Evolutionary conservation across 2,888 invertebrate genomes (phyloP).

Genomic region (Agrochola litura): DNA sequence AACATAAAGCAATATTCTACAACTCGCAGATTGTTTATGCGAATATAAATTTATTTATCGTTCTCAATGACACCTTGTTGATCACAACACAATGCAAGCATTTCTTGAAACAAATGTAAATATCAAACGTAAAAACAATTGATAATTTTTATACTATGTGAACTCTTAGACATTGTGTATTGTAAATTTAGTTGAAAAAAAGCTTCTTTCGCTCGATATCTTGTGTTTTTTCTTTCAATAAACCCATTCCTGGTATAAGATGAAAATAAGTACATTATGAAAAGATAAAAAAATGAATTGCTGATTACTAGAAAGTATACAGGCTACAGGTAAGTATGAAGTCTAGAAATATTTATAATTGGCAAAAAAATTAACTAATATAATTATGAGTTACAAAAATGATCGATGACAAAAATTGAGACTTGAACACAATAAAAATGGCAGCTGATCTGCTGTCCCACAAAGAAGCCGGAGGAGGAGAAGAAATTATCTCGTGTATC

Average conservation of each 20-base stretch:
- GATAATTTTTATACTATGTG: slow-evolving; percentile 80
- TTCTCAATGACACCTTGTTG: slow-evolving; percentile 50
- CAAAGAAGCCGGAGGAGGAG: not conserved
- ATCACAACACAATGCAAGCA: slow-evolving; percentile 58
- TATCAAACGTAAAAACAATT: slow-evolving; percentile 76
- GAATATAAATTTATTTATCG: slow-evolving; percentile 63
- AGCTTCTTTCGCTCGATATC: slow-evolving; percentile 85
- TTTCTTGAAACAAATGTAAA: slow-evolving; percentile 74
- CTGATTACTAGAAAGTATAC: not conserved
- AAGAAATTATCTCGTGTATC: not conserved
- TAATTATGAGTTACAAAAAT: not conserved
- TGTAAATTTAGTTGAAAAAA: slow-evolving; percentile 88
- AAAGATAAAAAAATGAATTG: not conserved
- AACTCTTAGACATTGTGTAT: slow-evolving; percentile 81
- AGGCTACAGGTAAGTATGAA: too few species aligned
- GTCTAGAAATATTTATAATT: not conserved
- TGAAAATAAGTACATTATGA: not conserved
- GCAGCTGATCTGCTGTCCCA: not conserved
- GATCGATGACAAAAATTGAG: not conserved
- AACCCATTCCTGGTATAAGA: slow-evolving; percentile 31
- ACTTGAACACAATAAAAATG: not conserved
- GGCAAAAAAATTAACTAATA: not conserved
- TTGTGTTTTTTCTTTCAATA: slow-evolving; percentile 79
- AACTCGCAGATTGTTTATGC: slow-evolving; percentile 26
- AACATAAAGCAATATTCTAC: slow-evolving; percentile 29